phyloP scores from a whole-genome alignment of 2,888 invertebrate genomes.

The Hesperia comma region DNA sequence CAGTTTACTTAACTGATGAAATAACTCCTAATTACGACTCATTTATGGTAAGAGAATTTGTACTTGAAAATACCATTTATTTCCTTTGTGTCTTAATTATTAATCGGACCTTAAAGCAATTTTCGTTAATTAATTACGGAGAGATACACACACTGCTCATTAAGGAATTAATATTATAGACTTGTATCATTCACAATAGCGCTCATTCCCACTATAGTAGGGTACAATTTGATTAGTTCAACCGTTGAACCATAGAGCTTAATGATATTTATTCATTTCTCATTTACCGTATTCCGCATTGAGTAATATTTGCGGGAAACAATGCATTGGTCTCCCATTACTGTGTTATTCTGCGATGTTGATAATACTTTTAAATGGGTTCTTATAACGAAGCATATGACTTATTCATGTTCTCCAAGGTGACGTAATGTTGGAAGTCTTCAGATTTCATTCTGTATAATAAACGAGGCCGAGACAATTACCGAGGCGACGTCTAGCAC shows the following conservation, averaged over 20 bases:
- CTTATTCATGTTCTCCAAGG: slow-evolving; percentile 76
- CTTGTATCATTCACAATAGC: slow-evolving; percentile 15
- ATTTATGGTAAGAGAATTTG: slow-evolving; percentile 6
- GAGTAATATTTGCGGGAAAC: slow-evolving; percentile 29
- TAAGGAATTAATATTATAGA: slow-evolving; percentile 25
- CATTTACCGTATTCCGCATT: slow-evolving; percentile 12
- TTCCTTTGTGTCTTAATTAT: background rate
- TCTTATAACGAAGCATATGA: slow-evolving; percentile 79
- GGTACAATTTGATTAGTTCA: too few species aligned
- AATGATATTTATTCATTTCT: slow-evolving; percentile 30
- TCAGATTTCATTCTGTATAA: slow-evolving; percentile 65
- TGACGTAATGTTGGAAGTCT: slow-evolving; percentile 72
- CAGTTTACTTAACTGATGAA: slow-evolving; percentile 27
- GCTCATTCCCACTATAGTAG: too few species aligned
- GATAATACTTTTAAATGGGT: slow-evolving; percentile 67
- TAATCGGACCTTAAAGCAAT: too few species aligned
- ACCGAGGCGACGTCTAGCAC: slow-evolving; percentile 50
- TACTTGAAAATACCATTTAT: background rate
- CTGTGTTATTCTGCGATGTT: slow-evolving; percentile 47
- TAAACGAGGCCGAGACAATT: slow-evolving; percentile 74
- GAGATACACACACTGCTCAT: slow-evolving; percentile 14
- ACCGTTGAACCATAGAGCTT: background rate
- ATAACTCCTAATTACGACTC: slow-evolving; percentile 23
- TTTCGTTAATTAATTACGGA: too few species aligned
- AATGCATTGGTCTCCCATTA: slow-evolving; percentile 39